A percentile compares a stretch with the other conserved stretches of the same genome.
phyloP scores from a whole-genome alignment of 2,113 vertebrate genomes.

The Sander lucioperca region DNA sequence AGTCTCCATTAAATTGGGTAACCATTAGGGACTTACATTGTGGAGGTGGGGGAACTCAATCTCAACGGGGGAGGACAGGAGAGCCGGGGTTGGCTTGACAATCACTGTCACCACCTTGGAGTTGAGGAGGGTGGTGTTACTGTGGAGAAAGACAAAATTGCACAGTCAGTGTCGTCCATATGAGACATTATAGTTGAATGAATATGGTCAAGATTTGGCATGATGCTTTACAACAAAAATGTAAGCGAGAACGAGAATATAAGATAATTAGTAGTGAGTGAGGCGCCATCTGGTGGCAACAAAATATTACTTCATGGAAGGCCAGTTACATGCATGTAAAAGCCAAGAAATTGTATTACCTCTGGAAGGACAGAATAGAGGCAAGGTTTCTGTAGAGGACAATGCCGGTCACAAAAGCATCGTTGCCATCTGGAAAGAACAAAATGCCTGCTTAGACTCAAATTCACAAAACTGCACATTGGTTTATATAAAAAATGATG shows the following conservation, averaged over 20 bases:
- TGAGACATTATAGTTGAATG: neutral
- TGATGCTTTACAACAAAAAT: neutral
- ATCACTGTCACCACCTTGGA: slow-evolving; percentile 96
- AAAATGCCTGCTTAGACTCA: slow-evolving; percentile 13
- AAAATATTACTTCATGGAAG: slow-evolving; percentile 29
- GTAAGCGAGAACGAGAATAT: neutral
- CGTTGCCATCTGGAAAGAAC: slow-evolving; percentile 85
- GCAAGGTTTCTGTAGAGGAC: slow-evolving; percentile 95
- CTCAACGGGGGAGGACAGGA: slow-evolving; percentile 90
- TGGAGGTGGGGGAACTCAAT: slow-evolving; percentile 96
- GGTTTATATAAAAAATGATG: neutral
- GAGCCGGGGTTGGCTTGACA: slow-evolving; percentile 90
- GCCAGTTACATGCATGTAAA: slow-evolving; percentile 5
- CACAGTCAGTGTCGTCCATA: slow-evolving; percentile 26
- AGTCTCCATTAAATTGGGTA: slow-evolving; percentile 42
- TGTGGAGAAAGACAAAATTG: slow-evolving; percentile 66
- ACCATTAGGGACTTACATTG: slow-evolving; percentile 89
- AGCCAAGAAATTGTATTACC: slow-evolving; percentile 81
- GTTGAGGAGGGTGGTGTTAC: slow-evolving; percentile 94
- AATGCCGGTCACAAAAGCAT: slow-evolving; percentile 94
- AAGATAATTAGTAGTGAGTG: neutral
- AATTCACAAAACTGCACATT: neutral
- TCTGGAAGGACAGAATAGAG: slow-evolving; percentile 92
- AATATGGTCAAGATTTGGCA: neutral
- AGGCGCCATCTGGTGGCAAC: slow-evolving; percentile 57